phyloP scores from a whole-genome alignment of 2,113 vertebrate genomes.

The Odocoileus hemionus region DNA sequence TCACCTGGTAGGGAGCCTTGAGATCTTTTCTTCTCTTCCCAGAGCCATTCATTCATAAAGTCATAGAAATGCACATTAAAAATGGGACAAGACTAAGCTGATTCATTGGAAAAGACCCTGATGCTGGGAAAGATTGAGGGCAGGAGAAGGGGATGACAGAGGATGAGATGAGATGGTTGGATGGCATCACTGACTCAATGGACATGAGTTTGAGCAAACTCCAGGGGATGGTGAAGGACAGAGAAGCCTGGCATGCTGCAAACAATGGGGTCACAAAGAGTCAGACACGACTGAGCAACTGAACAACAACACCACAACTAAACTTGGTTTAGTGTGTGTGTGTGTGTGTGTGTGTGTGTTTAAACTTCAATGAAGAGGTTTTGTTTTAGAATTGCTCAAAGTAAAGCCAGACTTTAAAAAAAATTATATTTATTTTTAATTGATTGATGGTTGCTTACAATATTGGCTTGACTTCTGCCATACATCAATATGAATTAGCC shows the following conservation, averaged over 20 bases:
- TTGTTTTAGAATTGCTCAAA: slow-evolving; percentile 42
- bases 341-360: neutral
- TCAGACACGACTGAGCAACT: neutral
- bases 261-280: neutral
- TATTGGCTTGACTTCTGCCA: neutral
- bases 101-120: neutral
- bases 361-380: neutral
- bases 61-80: slow-evolving; percentile 43
- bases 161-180: neutral
- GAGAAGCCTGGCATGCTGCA: neutral
- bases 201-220: neutral
- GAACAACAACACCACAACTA: neutral
- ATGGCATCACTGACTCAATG: neutral
- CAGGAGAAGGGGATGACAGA: neutral
- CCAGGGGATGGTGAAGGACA: neutral
- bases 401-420: neutral
- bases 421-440: neutral
- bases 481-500: neutral
- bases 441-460: neutral
- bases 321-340: neutral
- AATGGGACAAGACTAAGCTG: neutral
- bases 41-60: slow-evolving; percentile 77
- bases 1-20: slow-evolving; percentile 69
- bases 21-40: slow-evolving; percentile 71
- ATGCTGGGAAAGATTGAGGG: neutral